Evolutionary conservation across 2,797 vertebrate species (phyloP).

Genomic region (Meriones psammophilus): DNA sequence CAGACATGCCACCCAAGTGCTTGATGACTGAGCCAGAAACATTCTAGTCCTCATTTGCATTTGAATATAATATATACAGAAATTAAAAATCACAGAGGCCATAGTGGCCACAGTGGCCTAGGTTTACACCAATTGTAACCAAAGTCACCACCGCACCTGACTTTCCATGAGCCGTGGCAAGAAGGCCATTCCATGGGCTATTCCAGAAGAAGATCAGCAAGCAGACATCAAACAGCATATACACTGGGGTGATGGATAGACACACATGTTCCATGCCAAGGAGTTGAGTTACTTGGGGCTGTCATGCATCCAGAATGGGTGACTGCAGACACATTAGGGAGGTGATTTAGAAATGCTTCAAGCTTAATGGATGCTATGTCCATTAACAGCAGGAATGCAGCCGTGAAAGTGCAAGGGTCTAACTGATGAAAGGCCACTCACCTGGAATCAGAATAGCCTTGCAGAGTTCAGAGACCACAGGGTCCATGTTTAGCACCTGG

Average conservation of each 20-base stretch:
- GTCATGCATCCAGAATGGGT: background rate
- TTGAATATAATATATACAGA: background rate
- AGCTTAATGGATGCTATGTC: background rate
- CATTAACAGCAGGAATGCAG: background rate
- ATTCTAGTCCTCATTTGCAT: background rate
- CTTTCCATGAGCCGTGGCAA: background rate
- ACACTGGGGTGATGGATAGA: background rate
- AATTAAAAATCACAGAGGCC: background rate
- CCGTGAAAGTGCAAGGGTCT: background rate
- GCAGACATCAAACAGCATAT: background rate
- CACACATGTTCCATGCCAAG: background rate
- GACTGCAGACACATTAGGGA: background rate
- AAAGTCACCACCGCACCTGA: background rate
- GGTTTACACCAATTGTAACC: background rate
- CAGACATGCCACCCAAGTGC: background rate
- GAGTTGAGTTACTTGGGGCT: background rate
- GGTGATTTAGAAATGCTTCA: background rate
- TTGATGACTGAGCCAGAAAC: background rate
- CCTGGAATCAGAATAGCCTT: background rate
- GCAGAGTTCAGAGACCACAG: background rate
- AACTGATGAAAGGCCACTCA: background rate
- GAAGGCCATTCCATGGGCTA: background rate
- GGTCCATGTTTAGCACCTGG: fast-evolving
- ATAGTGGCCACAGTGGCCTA: background rate
- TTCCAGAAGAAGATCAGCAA: background rate